A percentile compares a stretch with the other conserved stretches of the same genome.
These are phyloP conservation scores for Schizaphis graminum DNA, from an alignment of 2,888 invertebrate species.

Conservation along the genomic window DNA sequence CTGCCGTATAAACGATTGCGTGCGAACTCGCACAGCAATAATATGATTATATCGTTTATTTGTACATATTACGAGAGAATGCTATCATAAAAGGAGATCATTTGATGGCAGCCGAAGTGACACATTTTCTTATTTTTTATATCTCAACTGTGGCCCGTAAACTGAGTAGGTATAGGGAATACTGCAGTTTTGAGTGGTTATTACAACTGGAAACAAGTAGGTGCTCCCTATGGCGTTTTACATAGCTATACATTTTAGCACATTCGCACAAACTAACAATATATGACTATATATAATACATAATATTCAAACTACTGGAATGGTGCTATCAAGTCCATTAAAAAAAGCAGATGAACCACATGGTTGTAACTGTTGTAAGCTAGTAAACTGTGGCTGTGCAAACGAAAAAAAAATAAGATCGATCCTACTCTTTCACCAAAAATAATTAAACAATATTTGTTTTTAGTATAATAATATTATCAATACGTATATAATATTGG, in stretches of 20 bases:
- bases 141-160: neutral
- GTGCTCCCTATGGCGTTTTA: no score
- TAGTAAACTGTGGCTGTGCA: no score
- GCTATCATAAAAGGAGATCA: neutral
- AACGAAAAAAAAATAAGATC: no score
- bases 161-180: no score
- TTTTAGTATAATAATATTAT: neutral
- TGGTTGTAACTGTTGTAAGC: no score
- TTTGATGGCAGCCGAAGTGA: neutral
- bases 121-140: neutral
- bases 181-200: no score
- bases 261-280: neutral
- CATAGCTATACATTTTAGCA: neutral
- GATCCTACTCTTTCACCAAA: neutral
- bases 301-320: neutral
- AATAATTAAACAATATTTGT: neutral
- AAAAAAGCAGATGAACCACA: neutral
- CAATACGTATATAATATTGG: neutral
- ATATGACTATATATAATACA: neutral
- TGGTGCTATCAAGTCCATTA: neutral
- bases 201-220: no score
- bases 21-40: neutral
- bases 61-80: neutral
- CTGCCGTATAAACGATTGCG: neutral
- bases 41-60: neutral